Percentiles rank a stretch among this genome's conserved stretches.
These are phyloP conservation scores for Cygnus buccinator DNA, from an alignment of 2,113 vertebrate genomes.

Conservation along the genomic window DNA sequence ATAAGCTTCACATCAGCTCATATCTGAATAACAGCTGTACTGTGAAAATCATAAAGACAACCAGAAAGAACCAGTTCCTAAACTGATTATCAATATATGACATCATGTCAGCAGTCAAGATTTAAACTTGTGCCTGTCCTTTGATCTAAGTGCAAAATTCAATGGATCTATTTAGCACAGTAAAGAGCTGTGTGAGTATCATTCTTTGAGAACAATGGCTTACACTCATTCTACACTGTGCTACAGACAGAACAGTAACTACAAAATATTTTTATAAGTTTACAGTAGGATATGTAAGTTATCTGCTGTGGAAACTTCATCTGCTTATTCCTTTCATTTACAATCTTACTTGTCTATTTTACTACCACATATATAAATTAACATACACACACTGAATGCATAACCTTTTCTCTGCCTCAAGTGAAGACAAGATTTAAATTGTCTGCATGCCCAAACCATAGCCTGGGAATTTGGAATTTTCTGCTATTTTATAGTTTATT, in stretches of 20 bases:
- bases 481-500: neutral
- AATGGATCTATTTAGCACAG: neutral
- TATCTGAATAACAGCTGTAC: neutral
- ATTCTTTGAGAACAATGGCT: neutral
- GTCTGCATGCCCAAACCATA: neutral
- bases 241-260: neutral
- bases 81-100: conserved; percentile 6
- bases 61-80: neutral
- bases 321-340: neutral
- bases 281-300: neutral
- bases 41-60: neutral
- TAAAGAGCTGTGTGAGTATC: neutral
- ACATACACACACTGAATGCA: neutral
- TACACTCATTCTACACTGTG: neutral
- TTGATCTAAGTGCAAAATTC: neutral
- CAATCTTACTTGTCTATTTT: neutral
- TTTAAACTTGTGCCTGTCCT: neutral
- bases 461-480: neutral
- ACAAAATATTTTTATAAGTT: neutral
- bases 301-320: neutral
- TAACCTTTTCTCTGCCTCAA: neutral
- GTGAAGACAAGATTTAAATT: neutral
- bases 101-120: neutral
- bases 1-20: neutral
- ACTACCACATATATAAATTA: neutral